Evolutionary conservation across 2,888 invertebrate species (phyloP).

Genomic region (Pristionchus arcanus): DNA sequence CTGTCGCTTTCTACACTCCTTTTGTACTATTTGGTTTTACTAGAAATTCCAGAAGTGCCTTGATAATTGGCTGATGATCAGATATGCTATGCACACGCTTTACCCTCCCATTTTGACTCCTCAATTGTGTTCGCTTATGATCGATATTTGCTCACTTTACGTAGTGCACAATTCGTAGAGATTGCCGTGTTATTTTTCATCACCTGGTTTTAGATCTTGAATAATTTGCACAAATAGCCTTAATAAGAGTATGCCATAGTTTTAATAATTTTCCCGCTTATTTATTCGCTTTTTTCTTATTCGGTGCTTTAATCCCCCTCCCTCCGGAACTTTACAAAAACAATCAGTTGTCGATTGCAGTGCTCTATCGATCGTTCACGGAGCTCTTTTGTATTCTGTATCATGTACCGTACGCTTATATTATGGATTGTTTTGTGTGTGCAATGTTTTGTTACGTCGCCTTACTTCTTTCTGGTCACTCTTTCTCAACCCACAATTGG

Average conservation of each 20-base stretch:
- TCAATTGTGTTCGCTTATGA: constrained; percentile 11
- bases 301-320: constrained; percentile 26
- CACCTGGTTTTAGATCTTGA: background rate
- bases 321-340: background rate
- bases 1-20: constrained; percentile 7
- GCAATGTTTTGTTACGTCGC: background rate
- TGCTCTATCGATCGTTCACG: constrained; percentile 38
- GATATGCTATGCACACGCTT: background rate
- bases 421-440: constrained; percentile 36
- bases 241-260: constrained; percentile 14
- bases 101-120: constrained; percentile 4
- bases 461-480: constrained; percentile 46
- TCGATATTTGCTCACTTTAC: background rate
- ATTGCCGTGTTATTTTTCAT: constrained; percentile 14
- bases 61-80: background rate
- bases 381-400: constrained; percentile 36
- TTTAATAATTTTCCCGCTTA: constrained; percentile 5
- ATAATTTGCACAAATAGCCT: constrained; percentile 20
- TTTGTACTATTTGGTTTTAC: background rate
- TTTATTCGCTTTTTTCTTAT: constrained; percentile 11
- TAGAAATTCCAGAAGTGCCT: constrained; percentile 3
- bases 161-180: constrained; percentile 17
- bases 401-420: background rate
- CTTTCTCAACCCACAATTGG: constrained; percentile 20
- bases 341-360: constrained; percentile 27